Conservation (phyloP, 2,888 invertebrate genomes). For the Slavum lentiscoides region DNA sequence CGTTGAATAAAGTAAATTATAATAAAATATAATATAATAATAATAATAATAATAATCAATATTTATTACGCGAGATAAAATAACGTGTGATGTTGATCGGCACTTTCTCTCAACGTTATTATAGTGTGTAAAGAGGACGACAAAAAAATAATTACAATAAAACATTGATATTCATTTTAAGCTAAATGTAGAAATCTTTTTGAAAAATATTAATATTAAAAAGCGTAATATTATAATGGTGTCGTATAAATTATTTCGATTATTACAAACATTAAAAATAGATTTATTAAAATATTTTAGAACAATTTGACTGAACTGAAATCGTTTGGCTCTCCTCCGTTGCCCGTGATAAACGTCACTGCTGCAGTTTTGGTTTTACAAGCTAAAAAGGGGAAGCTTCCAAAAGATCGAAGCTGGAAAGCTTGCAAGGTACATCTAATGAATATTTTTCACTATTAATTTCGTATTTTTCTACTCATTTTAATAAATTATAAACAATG, state of each 20-base stretch:
- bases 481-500: not conserved
- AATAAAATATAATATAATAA: no score
- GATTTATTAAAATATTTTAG: constrained; percentile 57
- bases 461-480: not conserved
- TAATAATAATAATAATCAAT: no score
- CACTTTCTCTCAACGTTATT: not conserved
- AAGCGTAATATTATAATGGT: no score
- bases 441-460: not conserved
- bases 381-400: constrained; percentile 78
- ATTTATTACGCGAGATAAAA: not conserved
- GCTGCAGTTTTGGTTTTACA: constrained; percentile 88
- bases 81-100: not conserved
- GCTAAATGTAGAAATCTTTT: not conserved
- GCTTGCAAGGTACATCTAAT: constrained; percentile 71
- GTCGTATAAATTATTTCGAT: not conserved
- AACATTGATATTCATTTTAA: not conserved
- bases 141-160: not conserved
- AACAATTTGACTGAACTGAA: constrained; percentile 91
- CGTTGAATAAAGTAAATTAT: constrained; percentile 77
- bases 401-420: constrained; percentile 92
- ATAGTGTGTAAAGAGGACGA: not conserved
- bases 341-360: constrained; percentile 82
- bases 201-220: no score
- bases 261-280: not conserved
- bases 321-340: constrained; percentile 89